phyloP scores from a whole-genome alignment of 2,888 invertebrate species.

The Dasypolia templi region DNA sequence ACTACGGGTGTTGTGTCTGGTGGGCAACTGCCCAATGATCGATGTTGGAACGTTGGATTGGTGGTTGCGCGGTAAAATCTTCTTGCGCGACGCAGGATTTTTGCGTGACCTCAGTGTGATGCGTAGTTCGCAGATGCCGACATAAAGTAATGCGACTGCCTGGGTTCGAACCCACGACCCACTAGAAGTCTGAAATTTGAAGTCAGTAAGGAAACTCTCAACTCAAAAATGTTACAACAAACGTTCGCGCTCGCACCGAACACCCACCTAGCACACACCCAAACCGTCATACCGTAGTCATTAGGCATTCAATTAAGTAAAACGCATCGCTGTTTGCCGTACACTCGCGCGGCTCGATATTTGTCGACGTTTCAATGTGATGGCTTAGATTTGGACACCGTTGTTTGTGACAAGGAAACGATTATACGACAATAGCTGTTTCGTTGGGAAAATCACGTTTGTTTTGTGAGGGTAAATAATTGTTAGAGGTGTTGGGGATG shows the following conservation, averaged over 20 bases:
- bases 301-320: constrained; percentile 87
- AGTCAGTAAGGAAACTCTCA: no score
- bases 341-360: constrained; percentile 78
- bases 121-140: no score
- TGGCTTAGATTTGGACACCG: constrained; percentile 61
- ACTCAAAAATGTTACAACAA: neutral
- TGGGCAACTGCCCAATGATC: no score
- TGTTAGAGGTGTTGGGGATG: neutral
- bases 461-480: constrained; percentile 14
- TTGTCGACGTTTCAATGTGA: constrained; percentile 77
- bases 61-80: no score
- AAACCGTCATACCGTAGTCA: constrained; percentile 71
- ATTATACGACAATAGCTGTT: constrained; percentile 40
- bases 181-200: no score
- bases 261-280: constrained; percentile 48
- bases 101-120: no score
- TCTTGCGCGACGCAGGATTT: no score
- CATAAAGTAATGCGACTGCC: no score
- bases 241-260: constrained; percentile 16
- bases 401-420: constrained; percentile 52
- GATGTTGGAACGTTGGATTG: no score
- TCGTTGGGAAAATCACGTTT: constrained; percentile 24
- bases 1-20: no score
- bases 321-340: constrained; percentile 83
- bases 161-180: no score